These are phyloP conservation scores for Aselliscus stoliczkanus DNA, from an alignment of 2,797 vertebrate species.

Conservation along the genomic window DNA sequence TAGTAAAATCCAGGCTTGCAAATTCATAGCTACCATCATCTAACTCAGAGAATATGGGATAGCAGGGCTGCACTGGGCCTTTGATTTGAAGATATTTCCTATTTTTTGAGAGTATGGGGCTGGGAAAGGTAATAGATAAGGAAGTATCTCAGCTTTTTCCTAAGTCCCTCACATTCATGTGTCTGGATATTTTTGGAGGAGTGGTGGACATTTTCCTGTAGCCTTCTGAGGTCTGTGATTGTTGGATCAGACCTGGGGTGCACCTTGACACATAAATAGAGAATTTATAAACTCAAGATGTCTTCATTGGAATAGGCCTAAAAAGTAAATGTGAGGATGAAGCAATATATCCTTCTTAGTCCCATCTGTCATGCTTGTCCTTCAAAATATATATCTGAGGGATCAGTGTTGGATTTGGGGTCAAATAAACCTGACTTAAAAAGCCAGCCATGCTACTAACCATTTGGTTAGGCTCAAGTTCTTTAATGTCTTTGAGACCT, in stretches of 20 bases:
- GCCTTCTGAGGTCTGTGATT: neutral
- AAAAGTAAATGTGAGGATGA: neutral
- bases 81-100: neutral
- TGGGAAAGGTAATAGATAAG: neutral
- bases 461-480: neutral
- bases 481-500: neutral
- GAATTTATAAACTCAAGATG: neutral
- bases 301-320: neutral
- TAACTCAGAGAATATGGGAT: neutral
- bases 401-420: neutral
- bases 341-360: neutral
- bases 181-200: neutral
- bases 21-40: neutral
- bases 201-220: neutral
- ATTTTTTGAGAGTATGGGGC: neutral
- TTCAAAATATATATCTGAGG: neutral
- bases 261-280: neutral
- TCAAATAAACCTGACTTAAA: neutral
- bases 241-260: neutral
- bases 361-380: neutral
- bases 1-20: neutral
- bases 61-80: neutral
- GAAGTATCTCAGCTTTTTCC: neutral
- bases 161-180: neutral
- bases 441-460: neutral